Evolutionary conservation across 2,888 invertebrate genomes (phyloP).

Genomic region (Melieria omissa): DNA sequence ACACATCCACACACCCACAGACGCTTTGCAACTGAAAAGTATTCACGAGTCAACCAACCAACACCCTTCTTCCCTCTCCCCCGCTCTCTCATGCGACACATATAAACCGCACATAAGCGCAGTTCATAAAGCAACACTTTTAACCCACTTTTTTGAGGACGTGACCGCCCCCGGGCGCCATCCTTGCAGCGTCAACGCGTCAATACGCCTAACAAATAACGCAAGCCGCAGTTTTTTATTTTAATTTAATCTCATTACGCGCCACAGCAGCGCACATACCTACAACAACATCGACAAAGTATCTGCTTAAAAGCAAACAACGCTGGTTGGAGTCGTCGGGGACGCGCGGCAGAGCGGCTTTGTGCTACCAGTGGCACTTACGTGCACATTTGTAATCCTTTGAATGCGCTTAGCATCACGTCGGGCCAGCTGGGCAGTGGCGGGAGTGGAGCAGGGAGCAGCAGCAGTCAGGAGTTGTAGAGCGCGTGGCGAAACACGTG

Average conservation of each 20-base stretch:
- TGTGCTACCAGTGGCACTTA: constrained; percentile 27
- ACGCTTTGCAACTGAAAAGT: neutral
- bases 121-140: neutral
- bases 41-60: neutral
- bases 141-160: neutral
- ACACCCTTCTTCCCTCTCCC: neutral
- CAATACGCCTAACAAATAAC: neutral
- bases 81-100: neutral
- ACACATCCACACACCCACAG: neutral
- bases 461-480: no score
- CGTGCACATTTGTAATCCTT: constrained; percentile 57
- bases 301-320: neutral
- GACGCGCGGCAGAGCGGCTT: neutral
- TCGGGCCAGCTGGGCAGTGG: constrained; percentile 51
- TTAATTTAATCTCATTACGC: constrained; percentile 35
- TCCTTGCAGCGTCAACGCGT: neutral
- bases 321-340: neutral
- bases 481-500: constrained; percentile 55
- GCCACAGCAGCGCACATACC: constrained; percentile 17
- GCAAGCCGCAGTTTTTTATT: constrained; percentile 10
- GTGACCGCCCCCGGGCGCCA: neutral
- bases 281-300: constrained; percentile 17
- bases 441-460: no score
- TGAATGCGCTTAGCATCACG: constrained; percentile 62
- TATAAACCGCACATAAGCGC: no score